These are phyloP conservation scores for Bufotes viridis DNA, from an alignment of 2,797 vertebrate genomes.

Conservation along the genomic window DNA sequence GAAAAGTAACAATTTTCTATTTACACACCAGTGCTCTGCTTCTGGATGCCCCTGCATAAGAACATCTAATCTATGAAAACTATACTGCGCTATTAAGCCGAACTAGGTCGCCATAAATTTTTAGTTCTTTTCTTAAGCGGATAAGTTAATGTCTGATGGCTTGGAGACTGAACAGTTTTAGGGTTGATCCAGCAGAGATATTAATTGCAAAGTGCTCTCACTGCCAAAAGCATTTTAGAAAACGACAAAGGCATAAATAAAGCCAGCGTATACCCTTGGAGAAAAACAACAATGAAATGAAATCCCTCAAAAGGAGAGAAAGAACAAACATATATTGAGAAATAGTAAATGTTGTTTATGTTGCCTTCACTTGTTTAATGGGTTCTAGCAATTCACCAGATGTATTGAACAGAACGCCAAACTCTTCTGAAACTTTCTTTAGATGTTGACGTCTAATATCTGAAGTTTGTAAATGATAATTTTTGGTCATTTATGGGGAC, in stretches of 20 bases:
- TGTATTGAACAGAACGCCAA: conserved; percentile 40
- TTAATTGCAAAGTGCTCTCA: conserved; percentile 59
- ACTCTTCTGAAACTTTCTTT: conserved; percentile 21
- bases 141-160: conserved; percentile 58
- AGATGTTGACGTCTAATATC: not conserved
- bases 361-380: conserved; percentile 59
- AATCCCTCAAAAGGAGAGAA: conserved; percentile 39
- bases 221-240: conserved; percentile 58
- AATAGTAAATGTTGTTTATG: conserved; percentile 61
- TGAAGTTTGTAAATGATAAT: not conserved
- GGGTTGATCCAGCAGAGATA: conserved; percentile 59
- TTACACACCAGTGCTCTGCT: not conserved
- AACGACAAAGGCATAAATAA: conserved; percentile 59
- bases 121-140: conserved; percentile 49
- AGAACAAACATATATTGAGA: conserved; percentile 55
- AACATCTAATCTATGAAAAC: conserved; percentile 22
- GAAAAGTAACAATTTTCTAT: conserved; percentile 13
- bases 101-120: conserved; percentile 53
- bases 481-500: not conserved
- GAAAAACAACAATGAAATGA: conserved; percentile 56
- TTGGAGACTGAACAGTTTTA: conserved; percentile 49
- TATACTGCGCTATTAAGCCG: conserved; percentile 31
- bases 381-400: conserved; percentile 57
- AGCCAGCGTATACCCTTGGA: conserved; percentile 52
- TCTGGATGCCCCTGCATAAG: conserved; percentile 32